These are phyloP conservation scores for Psophia crepitans DNA, from an alignment of 2,113 vertebrate genomes.

Conservation along the genomic window DNA sequence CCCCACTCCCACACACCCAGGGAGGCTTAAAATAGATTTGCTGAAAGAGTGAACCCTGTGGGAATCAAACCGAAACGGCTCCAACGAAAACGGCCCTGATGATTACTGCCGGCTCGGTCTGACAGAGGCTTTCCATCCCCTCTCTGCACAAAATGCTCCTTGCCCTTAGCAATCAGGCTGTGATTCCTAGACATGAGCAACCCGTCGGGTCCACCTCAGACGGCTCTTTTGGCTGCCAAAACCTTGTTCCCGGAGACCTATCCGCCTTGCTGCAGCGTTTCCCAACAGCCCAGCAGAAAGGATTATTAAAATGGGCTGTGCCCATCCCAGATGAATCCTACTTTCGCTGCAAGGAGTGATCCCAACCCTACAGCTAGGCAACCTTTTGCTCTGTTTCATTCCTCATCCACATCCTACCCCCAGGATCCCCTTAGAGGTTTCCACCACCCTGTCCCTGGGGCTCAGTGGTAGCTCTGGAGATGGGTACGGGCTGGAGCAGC, in stretches of 20 bases:
- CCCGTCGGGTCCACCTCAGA: not conserved
- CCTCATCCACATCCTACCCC: not conserved
- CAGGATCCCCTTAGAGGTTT: not conserved
- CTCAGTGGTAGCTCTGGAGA: not conserved
- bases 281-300: not conserved
- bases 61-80: not conserved
- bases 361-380: not conserved
- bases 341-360: not conserved
- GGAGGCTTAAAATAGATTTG: not conserved
- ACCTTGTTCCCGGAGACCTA: not conserved
- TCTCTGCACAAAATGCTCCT: not conserved
- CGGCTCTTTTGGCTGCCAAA: not conserved
- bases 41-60: not conserved
- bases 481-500: not conserved
- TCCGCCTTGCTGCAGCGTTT: accelerated
- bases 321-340: not conserved
- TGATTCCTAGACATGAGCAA: not conserved
- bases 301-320: not conserved
- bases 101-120: not conserved
- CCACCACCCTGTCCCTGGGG: accelerated
- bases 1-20: accelerated
- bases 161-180: not conserved
- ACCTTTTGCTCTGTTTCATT: not conserved
- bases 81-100: not conserved
- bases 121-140: not conserved